Evolutionary conservation across 2,797 vertebrate genomes (phyloP).

Genomic region (Notamacropus eugenii): DNA sequence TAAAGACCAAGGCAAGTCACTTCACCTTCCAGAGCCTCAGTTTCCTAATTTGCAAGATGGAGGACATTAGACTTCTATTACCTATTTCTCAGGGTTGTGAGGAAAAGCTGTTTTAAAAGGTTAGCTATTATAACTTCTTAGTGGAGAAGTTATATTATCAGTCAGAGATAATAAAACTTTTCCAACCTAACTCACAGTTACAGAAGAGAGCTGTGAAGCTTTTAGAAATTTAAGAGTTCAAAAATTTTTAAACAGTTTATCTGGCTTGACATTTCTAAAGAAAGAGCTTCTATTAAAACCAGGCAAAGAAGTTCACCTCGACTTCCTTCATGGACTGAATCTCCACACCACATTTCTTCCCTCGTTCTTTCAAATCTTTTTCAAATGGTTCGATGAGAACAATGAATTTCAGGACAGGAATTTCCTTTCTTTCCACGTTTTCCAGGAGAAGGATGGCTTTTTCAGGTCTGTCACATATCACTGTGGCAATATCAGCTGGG

Average conservation of each 20-base stretch:
- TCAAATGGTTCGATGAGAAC: slow-evolving; percentile 95
- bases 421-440: slow-evolving; percentile 92
- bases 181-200: background rate
- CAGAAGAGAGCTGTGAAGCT: background rate
- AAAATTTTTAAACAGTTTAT: background rate
- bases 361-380: slow-evolving; percentile 87
- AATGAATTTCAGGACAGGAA: slow-evolving; percentile 89
- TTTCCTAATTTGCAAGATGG: background rate
- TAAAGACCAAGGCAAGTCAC: background rate
- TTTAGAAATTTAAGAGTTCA: background rate
- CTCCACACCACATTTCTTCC: slow-evolving; percentile 88
- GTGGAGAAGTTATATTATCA: background rate
- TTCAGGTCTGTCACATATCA: slow-evolving; percentile 95
- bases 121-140: background rate
- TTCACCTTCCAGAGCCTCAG: background rate
- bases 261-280: background rate
- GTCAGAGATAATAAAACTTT: background rate
- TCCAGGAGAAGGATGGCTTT: slow-evolving; percentile 93
- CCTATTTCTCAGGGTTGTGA: background rate
- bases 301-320: slow-evolving; percentile 86
- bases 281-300: slow-evolving; percentile 16
- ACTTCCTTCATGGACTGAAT: slow-evolving; percentile 92
- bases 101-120: background rate
- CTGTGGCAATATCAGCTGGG: slow-evolving; percentile 95
- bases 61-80: background rate